Conservation (phyloP, 64 coral and sea anemone genomes). For the Acropora tenuis region DNA sequence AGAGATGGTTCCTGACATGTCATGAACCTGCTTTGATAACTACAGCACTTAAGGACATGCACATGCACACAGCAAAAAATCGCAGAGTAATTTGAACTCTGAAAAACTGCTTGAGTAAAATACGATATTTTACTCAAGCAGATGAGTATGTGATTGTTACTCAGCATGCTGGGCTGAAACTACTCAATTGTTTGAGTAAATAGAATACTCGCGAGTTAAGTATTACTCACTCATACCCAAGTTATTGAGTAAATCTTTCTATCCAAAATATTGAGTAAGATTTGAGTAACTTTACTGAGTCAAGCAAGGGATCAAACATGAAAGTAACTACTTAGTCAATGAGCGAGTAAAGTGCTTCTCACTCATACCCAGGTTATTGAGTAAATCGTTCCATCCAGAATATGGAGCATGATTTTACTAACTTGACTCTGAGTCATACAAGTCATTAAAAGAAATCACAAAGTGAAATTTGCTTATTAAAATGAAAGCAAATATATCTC, state of each 20-base stretch:
- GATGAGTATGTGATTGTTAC: too few relatives aligned
- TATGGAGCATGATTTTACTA: too few relatives aligned
- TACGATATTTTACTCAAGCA: neutral
- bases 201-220: too few relatives aligned
- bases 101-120: slow-evolving; percentile 24
- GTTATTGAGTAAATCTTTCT: slow-evolving; percentile 42
- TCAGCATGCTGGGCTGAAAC: too few relatives aligned
- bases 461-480: too few relatives aligned
- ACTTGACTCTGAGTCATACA: neutral
- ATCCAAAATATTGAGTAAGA: slow-evolving; percentile 37
- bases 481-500: too few relatives aligned
- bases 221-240: neutral
- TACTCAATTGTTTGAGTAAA: too few relatives aligned
- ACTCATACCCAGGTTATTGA: too few relatives aligned
- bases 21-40: slow-evolving; percentile 37
- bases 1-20: slow-evolving; percentile 45
- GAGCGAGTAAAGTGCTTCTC: too few relatives aligned
- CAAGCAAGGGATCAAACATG: neutral
- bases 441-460: too few relatives aligned
- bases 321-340: slow-evolving; percentile 24
- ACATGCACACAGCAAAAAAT: slow-evolving; percentile 44
- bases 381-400: too few relatives aligned
- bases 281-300: neutral
- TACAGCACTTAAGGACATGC: slow-evolving; percentile 27
- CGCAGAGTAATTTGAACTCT: slow-evolving; percentile 39